Conservation (phyloP, 2,113 vertebrate species). For the Microtus oregoni region DNA sequence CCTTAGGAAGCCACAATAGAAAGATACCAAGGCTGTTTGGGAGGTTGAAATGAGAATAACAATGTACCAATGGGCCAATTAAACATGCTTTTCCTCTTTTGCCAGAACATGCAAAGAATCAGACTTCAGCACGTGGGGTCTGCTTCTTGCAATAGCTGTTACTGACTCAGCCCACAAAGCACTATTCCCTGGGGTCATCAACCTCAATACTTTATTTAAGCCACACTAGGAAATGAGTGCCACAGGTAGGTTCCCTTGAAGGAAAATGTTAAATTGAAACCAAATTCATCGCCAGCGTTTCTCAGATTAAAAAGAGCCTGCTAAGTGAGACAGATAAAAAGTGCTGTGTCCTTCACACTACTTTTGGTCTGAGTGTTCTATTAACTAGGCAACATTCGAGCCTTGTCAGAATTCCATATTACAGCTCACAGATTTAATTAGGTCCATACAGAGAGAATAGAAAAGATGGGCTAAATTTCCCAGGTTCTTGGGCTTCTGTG, state of each 20-base stretch:
- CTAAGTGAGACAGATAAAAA: conserved; percentile 68
- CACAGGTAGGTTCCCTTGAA: conserved; percentile 69
- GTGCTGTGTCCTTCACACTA: conserved; percentile 46
- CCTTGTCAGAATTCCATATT: conserved; percentile 72
- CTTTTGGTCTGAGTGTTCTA: conserved; percentile 72
- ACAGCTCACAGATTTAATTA: conserved; percentile 70
- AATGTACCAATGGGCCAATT: conserved; percentile 53
- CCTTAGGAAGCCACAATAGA: conserved; percentile 69
- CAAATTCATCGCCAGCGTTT: conserved; percentile 65
- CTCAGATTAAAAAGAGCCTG: conserved; percentile 68
- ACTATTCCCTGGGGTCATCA: not conserved
- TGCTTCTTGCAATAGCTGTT: conserved; percentile 48
- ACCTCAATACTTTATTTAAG: conserved; percentile 66
- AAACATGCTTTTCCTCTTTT: conserved; percentile 49
- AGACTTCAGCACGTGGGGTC: conserved; percentile 33
- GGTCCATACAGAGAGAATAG: conserved; percentile 68
- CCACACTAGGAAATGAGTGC: conserved; percentile 49
- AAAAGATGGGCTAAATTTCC: conserved; percentile 58
- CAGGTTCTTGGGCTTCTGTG: conserved; percentile 49
- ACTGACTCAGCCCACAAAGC: conserved; percentile 50
- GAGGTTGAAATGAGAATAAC: conserved; percentile 52
- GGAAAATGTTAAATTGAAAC: conserved; percentile 77
- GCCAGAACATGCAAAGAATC: not conserved
- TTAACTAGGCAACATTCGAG: conserved; percentile 75
- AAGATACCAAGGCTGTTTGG: conserved; percentile 59